Evolutionary conservation across 2,888 invertebrate genomes (phyloP), one percentile per base, ranked within the genome.

Genomic region (Brassicogethes aeneus): DNA sequence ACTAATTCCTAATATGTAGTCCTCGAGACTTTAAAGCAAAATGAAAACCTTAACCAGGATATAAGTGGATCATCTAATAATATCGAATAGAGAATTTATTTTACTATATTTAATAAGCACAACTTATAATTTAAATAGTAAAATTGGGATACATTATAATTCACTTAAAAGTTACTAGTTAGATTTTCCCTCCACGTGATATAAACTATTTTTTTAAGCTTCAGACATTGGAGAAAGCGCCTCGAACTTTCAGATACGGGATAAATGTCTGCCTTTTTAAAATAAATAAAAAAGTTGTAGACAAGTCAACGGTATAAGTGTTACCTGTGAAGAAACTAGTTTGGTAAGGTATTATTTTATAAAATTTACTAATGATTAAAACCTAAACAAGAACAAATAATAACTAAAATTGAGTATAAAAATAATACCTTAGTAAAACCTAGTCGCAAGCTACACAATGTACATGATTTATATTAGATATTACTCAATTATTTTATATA

Each of bases 401-500:
- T 16, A 37, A 44, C 5, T 23, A 23, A 23, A 23, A 7, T 23
- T 23, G 23, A 23, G 7, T 7, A 37, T 13, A 23, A 23, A 23
- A 13, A 17, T 43, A 50, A 51, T 55, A 50, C 49, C 52, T 54
- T 51, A 50, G 47, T 39, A 36, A 30, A 43, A 52, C 44, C 51
- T 53, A 55, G 60, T 61, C 62, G 60, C 61, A 62, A 65, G 67
- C 66, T 67, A 68, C 66, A 66, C 64, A 61, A 65, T 68, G 68
- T 69, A 69, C 66, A 69, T 68, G 68, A 69, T 62, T 64, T 58
- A 60, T 59, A 61, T 59, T 45, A 62, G 61, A 64, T 64, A 65
- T 64, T 62, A 62, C 59, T 65, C 59, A 65, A 63, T 69, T 69
- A 68, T 69, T 69, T 68, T 68, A 62, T 67, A 69, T 68, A 69